These are phyloP conservation scores for Ataeniobius toweri DNA, from an alignment of 2,797 vertebrate species.

Conservation along the genomic window DNA sequence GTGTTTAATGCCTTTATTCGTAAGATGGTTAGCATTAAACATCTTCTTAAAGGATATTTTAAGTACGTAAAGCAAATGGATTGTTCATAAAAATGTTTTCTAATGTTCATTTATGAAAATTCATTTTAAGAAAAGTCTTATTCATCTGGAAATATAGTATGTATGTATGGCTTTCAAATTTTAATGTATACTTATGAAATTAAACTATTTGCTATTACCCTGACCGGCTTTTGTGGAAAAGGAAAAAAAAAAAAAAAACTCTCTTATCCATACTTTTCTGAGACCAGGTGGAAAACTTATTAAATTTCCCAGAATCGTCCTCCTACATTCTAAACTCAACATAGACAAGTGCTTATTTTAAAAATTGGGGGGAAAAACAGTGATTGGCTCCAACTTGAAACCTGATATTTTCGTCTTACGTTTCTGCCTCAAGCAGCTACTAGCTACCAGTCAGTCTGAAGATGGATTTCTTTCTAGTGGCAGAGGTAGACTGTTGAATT, in stretches of 20 bases:
- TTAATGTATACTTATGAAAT: not conserved
- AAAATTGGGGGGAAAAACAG: not conserved
- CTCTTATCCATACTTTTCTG: not conserved
- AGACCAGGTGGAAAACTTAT: not conserved
- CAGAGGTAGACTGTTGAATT: slow-evolving; percentile 15
- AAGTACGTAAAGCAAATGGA: not conserved
- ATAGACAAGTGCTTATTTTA: slow-evolving; percentile 19
- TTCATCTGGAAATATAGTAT: not conserved
- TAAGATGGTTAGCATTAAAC: not conserved
- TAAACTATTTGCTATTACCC: not conserved
- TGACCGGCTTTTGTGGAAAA: not conserved
- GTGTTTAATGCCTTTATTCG: not conserved
- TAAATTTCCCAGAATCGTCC: not conserved
- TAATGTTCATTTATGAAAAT: too few species aligned
- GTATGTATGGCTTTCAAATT: not conserved
- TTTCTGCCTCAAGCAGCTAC: slow-evolving; percentile 12
- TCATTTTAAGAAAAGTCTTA: not conserved
- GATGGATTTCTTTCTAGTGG: not conserved
- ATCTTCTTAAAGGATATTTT: not conserved
- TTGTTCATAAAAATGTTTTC: not conserved
- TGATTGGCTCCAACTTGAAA: slow-evolving; percentile 4
- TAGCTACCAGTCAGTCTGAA: slow-evolving; percentile 13
- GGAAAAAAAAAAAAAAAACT: too few species aligned
- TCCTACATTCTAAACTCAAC: not conserved
- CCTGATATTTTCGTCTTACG: slow-evolving; percentile 8